phyloP scores from a whole-genome alignment of 2,797 vertebrate genomes.

The Anas georgica region DNA sequence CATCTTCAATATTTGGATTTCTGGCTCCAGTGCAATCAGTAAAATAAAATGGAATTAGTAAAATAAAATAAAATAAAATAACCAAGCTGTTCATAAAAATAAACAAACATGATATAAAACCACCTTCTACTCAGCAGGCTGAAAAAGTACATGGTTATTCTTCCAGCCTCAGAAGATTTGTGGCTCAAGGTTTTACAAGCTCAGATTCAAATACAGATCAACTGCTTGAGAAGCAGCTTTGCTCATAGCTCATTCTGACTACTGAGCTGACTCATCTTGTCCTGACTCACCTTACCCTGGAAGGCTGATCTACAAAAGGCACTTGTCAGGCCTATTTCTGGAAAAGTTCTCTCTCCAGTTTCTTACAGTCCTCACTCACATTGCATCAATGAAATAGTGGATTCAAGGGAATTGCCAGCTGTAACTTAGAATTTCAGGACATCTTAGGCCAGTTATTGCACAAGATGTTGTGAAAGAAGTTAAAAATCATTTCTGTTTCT shows the following conservation, averaged over 20 bases:
- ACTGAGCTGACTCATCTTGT: background rate
- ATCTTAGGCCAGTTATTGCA: background rate
- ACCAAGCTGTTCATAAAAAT: background rate
- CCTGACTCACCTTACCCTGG: background rate
- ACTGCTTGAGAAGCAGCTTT: background rate
- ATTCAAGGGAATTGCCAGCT: background rate
- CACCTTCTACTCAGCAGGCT: background rate
- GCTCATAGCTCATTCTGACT: background rate
- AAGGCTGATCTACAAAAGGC: background rate
- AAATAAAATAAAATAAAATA: background rate
- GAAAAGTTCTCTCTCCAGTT: background rate
- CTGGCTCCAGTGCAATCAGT: background rate
- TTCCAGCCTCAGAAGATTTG: background rate
- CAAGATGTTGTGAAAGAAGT: background rate
- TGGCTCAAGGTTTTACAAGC: background rate
- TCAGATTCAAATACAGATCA: background rate
- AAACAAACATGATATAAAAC: background rate
- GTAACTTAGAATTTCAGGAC: background rate
- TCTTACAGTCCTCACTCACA: background rate
- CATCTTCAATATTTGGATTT: background rate
- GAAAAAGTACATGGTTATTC: background rate
- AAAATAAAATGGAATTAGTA: background rate
- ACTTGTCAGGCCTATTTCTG: background rate
- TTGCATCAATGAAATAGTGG: background rate
- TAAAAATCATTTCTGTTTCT: background rate